Conservation (phyloP, 1,140 invertebrate genomes). For the Drosophila nebulosa region DNA sequence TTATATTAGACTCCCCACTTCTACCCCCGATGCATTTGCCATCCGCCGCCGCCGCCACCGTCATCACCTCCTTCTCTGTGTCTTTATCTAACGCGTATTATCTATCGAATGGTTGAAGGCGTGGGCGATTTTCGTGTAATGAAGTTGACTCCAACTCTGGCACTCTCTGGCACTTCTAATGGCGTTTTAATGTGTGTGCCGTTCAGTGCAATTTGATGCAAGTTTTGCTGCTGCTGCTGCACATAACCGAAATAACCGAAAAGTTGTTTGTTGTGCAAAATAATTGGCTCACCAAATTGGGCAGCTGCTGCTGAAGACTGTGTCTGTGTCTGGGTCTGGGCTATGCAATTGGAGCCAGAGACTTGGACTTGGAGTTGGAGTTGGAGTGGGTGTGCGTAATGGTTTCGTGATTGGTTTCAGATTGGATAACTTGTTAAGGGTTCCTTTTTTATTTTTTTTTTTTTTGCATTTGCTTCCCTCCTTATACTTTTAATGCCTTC, state of each 20-base stretch:
- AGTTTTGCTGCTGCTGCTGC: conserved; percentile 1
- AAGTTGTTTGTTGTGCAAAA: conserved; percentile 60
- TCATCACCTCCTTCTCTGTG: conserved; percentile 13
- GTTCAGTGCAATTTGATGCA: conserved; percentile 40
- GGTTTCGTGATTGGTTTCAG: conserved; percentile 22
- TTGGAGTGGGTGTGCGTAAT: conserved; percentile 45
- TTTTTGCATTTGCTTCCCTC: too few species aligned
- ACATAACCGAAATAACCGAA: conserved; percentile 32
- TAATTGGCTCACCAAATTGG: conserved; percentile 65
- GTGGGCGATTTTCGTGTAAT: conserved; percentile 61
- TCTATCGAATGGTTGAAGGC: conserved; percentile 38
- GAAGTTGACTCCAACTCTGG: conserved; percentile 49
- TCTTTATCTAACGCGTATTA: conserved; percentile 31
- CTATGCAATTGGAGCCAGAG: neutral
- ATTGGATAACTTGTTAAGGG: conserved; percentile 43
- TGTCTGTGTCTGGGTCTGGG: neutral
- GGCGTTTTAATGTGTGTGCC: conserved; percentile 58
- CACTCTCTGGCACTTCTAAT: conserved; percentile 40
- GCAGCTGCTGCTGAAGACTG: conserved; percentile 17
- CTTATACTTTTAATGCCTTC: neutral
- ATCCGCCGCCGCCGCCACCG: conserved; percentile 9
- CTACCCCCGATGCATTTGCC: too few species aligned
- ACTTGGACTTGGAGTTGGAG: neutral
- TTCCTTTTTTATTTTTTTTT: neutral
- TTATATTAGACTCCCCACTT: conserved; percentile 19